These are phyloP conservation scores for Lasioglossum morio DNA, from an alignment of 2,888 invertebrate genomes.

Conservation along the genomic window DNA sequence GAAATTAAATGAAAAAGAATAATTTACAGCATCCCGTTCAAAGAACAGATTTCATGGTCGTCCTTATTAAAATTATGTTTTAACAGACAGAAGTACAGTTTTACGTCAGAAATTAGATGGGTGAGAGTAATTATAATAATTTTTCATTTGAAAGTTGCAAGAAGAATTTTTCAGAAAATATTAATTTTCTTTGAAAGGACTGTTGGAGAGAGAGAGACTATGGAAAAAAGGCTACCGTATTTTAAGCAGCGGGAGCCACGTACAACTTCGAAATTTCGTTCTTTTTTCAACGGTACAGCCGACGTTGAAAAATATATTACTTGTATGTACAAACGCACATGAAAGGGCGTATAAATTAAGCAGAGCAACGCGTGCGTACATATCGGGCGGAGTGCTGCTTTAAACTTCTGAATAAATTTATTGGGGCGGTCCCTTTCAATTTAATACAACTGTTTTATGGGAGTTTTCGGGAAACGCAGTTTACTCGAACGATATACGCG, in stretches of 20 bases:
- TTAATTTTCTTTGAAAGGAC: constrained; percentile 7
- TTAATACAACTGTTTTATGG: constrained; percentile 59
- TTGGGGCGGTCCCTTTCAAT: constrained; percentile 45
- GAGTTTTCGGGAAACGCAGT: constrained; percentile 36
- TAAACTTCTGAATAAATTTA: constrained; percentile 50
- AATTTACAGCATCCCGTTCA: neutral
- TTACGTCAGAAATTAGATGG: neutral
- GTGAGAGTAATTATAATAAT: neutral
- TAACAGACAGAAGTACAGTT: too few relatives aligned
- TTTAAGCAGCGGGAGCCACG: neutral
- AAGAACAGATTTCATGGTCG: neutral
- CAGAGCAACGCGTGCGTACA: neutral
- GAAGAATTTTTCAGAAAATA: neutral
- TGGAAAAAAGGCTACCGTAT: neutral
- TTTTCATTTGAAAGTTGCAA: neutral
- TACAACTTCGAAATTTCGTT: constrained; percentile 17
- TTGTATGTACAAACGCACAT: constrained; percentile 15
- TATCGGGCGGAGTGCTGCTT: constrained; percentile 7
- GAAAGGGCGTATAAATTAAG: constrained; percentile 19
- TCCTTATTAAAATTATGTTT: neutral
- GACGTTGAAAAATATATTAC: constrained; percentile 37
- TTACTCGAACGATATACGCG: constrained; percentile 44
- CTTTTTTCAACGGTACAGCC: neutral
- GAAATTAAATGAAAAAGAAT: neutral
- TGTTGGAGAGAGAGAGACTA: too few relatives aligned